phyloP scores from a whole-genome alignment of 2,797 vertebrate genomes.

The Craterocephalus amniculus region DNA sequence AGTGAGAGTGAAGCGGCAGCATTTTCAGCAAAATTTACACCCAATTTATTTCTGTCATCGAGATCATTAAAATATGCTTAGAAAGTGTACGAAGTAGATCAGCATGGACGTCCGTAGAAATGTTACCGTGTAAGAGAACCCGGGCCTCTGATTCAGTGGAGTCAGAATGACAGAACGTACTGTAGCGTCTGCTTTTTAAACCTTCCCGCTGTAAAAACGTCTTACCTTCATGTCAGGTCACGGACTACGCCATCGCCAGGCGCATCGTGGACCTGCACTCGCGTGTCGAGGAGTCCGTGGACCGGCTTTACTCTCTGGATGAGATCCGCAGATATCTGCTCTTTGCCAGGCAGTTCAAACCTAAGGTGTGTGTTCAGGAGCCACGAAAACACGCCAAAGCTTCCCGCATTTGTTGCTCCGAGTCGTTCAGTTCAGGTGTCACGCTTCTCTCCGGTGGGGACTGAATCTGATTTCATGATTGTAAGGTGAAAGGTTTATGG shows the following conservation, averaged over 20 bases:
- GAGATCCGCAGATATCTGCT: slow-evolving; percentile 97
- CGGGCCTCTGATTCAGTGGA: too few species aligned
- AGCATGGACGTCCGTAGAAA: too few species aligned
- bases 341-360: slow-evolving; percentile 97
- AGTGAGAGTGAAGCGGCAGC: too few species aligned
- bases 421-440: neutral
- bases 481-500: neutral
- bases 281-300: slow-evolving; percentile 91
- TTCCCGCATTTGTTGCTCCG: neutral
- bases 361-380: slow-evolving; percentile 82
- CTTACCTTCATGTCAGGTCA: slow-evolving; percentile 87
- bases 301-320: slow-evolving; percentile 93
- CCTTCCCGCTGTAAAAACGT: too few species aligned
- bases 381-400: neutral
- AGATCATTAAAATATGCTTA: too few species aligned
- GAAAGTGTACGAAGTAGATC: too few species aligned
- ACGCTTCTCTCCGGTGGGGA: too few species aligned
- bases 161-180: too few species aligned
- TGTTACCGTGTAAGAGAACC: too few species aligned
- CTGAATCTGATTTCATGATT: neutral
- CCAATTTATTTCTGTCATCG: too few species aligned
- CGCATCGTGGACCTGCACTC: slow-evolving; percentile 97
- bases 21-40: too few species aligned
- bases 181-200: too few species aligned
- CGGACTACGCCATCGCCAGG: slow-evolving; percentile 96